Evolutionary conservation across 2,888 invertebrate genomes (phyloP), one percentile per base, ranked within the genome.

Genomic region (Papilio protenor): DNA sequence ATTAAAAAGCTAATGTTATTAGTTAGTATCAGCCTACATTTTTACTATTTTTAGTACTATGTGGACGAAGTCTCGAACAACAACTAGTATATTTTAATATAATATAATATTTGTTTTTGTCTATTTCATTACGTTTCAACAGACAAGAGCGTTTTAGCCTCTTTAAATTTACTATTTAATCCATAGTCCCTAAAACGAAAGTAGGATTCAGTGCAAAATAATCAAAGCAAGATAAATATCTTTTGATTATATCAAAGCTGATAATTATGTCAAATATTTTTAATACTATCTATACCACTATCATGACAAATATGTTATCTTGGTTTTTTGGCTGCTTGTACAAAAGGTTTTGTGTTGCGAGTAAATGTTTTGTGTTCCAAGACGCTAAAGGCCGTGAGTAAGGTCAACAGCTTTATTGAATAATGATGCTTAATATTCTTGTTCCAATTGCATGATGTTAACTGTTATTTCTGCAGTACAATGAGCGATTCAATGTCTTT

Each of bases 361-460:
- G 78, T 77, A 81, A 89, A 90, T 89, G 93, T 92, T 87, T 91
- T 86, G 92, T 89, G 92, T 91, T 87, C 82, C 89, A 80, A 90
- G 84, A 81, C 78, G 82, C 81, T 77, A 77, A 80, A 83, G 85
- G 72, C 78, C 75, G 77, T 78, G 80, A 75, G 77, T 77, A 83
- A 83, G 85, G 85, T 87, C 82, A 82, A 81, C 81, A 79, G 64
- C 82, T 76, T 75, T 66, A 73, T 79, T 79, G 76, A 75, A 75
- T 72, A 79, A 79, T 73, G 71, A 45, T 16, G 40, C 27, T 76
- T 40, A 69, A 52, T n/a, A 57, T 49, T 47, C n/a, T 61, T 55
- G 57, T 40, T 47, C 18, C 59, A 64, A 64, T 57, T 55, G 52
- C 74, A 14, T 14, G 59, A 11, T 55, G n/a, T 40, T 40, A 61